Conservation (phyloP, 2,797 vertebrate genomes). For the Chaetophractus vellerosus region DNA sequence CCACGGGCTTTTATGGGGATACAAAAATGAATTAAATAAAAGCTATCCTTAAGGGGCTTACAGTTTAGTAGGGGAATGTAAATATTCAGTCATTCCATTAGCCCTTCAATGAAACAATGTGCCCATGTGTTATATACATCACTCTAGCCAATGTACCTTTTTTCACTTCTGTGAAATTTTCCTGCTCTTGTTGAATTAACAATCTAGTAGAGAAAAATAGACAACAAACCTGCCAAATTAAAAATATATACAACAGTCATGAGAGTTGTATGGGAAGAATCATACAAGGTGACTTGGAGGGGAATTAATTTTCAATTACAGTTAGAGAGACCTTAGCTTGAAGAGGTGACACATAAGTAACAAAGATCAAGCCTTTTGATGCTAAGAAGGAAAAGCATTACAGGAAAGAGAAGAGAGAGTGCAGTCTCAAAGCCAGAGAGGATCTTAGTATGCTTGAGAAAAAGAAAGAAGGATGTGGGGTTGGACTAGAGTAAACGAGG, state of each 20-base stretch:
- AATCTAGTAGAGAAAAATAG: background rate
- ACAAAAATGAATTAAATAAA: conserved; percentile 51
- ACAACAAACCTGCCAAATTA: background rate
- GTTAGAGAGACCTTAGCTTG: background rate
- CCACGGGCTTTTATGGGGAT: background rate
- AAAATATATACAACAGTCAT: background rate
- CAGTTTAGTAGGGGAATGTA: background rate
- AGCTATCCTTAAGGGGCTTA: background rate
- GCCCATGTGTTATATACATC: background rate
- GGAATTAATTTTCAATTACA: background rate
- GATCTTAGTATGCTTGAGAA: background rate
- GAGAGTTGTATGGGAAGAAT: background rate
- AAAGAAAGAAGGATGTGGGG: background rate
- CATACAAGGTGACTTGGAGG: background rate
- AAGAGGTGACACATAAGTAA: background rate
- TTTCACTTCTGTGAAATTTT: background rate
- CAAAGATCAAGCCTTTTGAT: background rate
- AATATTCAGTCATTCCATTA: background rate
- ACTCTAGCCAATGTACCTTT: background rate
- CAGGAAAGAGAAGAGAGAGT: background rate
- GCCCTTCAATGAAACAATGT: background rate
- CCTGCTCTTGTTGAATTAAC: background rate
- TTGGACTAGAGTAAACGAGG: background rate
- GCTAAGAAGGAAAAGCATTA: background rate
- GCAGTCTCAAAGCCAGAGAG: background rate